These are phyloP conservation scores for Drosophila rufa DNA, from an alignment of 1,140 invertebrate species.

Conservation along the genomic window DNA sequence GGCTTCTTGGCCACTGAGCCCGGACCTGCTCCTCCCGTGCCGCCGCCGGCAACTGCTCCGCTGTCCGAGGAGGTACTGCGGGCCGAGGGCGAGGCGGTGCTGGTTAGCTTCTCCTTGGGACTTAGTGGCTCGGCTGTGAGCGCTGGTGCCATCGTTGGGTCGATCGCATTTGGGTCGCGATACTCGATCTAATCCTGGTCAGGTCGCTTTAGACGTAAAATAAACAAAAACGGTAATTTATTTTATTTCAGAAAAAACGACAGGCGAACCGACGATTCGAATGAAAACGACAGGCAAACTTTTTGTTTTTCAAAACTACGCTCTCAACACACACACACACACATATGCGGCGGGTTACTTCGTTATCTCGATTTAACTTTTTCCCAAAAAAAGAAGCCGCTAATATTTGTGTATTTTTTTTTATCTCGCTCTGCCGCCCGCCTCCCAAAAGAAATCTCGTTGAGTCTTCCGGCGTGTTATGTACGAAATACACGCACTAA, in stretches of 20 bases:
- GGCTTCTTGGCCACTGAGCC: conserved; percentile 49
- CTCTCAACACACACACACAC: not conserved
- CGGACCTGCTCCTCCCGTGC: conserved; percentile 1
- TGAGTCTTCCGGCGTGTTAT: conserved; percentile 59
- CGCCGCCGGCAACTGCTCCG: conserved; percentile 19
- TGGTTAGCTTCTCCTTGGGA: conserved; percentile 80
- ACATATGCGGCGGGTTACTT: conserved; percentile 7
- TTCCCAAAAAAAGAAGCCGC: conserved; percentile 14
- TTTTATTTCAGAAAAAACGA: conserved; percentile 32
- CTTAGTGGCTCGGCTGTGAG: conserved; percentile 86
- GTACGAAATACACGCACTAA: conserved; percentile 30
- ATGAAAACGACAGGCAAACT: conserved; percentile 25
- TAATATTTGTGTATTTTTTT: conserved; percentile 28
- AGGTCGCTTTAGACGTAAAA: conserved; percentile 19
- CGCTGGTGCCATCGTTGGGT: conserved; percentile 87
- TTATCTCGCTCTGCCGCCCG: conserved; percentile 34
- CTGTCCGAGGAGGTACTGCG: conserved; percentile 50
- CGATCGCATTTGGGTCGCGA: conserved; percentile 18
- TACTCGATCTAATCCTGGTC: conserved; percentile 25
- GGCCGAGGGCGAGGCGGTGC: conserved; percentile 67
- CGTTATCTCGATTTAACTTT: conserved; percentile 7
- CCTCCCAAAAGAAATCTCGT: conserved; percentile 27
- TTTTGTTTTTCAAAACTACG: not conserved
- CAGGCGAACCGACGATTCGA: conserved; percentile 6
- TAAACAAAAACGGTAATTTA: conserved; percentile 24